Base-by-base conservation (phyloP, 2,797 vertebrate species). In the Amphiprion clarkii region DNA sequence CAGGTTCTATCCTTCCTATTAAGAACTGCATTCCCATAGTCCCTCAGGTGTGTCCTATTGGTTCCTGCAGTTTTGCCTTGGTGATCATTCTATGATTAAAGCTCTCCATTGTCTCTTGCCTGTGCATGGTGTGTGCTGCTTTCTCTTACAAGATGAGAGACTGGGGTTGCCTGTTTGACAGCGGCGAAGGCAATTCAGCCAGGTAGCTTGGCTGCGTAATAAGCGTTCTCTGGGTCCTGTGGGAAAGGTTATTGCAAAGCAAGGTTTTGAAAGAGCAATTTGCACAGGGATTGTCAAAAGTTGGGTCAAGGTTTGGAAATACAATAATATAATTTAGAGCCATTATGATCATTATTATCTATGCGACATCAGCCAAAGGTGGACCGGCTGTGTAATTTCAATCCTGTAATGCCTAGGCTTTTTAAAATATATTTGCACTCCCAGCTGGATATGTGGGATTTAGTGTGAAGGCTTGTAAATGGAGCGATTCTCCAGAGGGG, bases 81-180 rank as follows among this genome's bases (percentile, higher is more conserved):
- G 88, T 84, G 84, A 85, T 91, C 80, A 70, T 86, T 63, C 73
- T 74, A 85, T 92, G 90, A 93, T 93, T 90, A 91, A 90, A 91
- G 89, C 77, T 51, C 70, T 79, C 51, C 71, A 60, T 74, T 78
- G 85, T 85, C 78, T 90, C 74, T 54, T 56, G 81, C 72, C 76
- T 63, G 73, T 67, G 84, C 76, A 65, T 66, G 67, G 71, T 48
- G 48, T 82, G 19, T 33, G 64, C 72, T n/a, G 62, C 56, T 79
- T 83, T 84, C 69, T 74, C 71, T 78, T 67, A 66, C 63, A 10
- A 91, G 88, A 88, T 89, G 79, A 87, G 84, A 89, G 78, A 51
- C 81, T 61, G 51, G 46, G 42, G 57, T 82, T 77, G 76, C 85
- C 79, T 60, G 58, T 80, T 82, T 87, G 89, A 89, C 85, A 86